Evolutionary conservation across 2,113 vertebrate genomes (phyloP).

Genomic region (Phyllostomus discolor): DNA sequence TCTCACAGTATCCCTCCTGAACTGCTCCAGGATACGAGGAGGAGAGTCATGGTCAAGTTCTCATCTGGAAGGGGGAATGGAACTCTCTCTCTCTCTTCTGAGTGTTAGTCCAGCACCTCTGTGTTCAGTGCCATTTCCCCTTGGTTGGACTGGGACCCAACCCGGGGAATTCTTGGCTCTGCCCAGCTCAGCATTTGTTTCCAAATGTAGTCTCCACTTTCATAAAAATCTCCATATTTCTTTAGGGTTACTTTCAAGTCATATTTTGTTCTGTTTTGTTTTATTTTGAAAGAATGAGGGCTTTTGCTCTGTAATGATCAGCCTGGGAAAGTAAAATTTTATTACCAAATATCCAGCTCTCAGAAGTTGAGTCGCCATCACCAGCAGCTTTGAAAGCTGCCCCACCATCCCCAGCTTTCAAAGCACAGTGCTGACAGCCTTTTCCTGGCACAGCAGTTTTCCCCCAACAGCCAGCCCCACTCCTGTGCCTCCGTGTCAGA

Average conservation of each 20-base stretch:
- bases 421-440: neutral
- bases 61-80: neutral
- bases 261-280: neutral
- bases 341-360: conserved; percentile 8
- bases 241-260: neutral
- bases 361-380: neutral
- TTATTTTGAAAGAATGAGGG: neutral
- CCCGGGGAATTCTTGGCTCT: neutral
- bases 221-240: neutral
- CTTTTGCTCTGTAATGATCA: neutral
- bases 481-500: neutral
- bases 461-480: neutral
- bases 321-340: neutral
- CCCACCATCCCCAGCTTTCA: neutral
- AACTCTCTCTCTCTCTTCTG: neutral
- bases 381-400: neutral
- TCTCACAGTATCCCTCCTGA: neutral
- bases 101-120: neutral
- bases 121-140: neutral
- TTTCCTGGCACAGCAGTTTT: neutral
- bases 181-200: neutral
- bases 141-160: neutral
- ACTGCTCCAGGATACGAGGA: accelerated
- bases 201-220: neutral
- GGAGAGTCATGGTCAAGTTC: neutral